phyloP scores from a whole-genome alignment of 2,888 invertebrate species.

The Drosophila falleni region DNA sequence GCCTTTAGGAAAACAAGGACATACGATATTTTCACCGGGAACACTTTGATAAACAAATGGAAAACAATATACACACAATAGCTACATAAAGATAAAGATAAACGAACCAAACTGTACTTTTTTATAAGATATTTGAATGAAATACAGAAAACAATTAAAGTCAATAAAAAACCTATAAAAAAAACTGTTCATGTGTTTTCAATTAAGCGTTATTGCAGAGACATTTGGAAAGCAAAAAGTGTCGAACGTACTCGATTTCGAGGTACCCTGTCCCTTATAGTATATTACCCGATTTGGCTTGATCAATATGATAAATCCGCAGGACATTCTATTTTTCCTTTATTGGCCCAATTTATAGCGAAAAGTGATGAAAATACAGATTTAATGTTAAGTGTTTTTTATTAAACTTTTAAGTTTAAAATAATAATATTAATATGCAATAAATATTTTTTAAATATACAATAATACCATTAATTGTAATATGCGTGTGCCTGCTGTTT shows the following conservation, averaged over 20 bases:
- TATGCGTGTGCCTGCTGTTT: constrained; percentile 72
- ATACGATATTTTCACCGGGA: constrained; percentile 63
- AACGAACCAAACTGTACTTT: constrained; percentile 76
- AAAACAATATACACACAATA: constrained; percentile 56
- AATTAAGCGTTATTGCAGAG: neutral
- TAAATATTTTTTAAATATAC: constrained; percentile 80
- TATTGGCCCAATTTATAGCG: too few species aligned
- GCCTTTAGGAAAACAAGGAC: constrained; percentile 43
- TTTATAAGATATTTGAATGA: constrained; percentile 78
- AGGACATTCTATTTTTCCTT: neutral
- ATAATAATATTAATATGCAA: constrained; percentile 79
- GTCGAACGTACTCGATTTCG: neutral
- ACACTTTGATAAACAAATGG: constrained; percentile 63
- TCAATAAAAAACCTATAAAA: constrained; percentile 58
- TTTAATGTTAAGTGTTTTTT: constrained; percentile 51
- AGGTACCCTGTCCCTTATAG: neutral
- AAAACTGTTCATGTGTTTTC: constrained; percentile 10
- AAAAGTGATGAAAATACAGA: neutral
- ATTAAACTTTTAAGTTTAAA: constrained; percentile 82
- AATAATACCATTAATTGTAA: constrained; percentile 76
- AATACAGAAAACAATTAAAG: constrained; percentile 58
- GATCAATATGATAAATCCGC: neutral
- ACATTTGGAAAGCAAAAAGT: neutral
- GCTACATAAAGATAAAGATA: constrained; percentile 65
- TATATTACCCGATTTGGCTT: neutral